Evolutionary conservation across 2,888 invertebrate species (phyloP), one percentile per base, ranked within the genome.

Genomic region (Callyntrura guangdongensis): DNA sequence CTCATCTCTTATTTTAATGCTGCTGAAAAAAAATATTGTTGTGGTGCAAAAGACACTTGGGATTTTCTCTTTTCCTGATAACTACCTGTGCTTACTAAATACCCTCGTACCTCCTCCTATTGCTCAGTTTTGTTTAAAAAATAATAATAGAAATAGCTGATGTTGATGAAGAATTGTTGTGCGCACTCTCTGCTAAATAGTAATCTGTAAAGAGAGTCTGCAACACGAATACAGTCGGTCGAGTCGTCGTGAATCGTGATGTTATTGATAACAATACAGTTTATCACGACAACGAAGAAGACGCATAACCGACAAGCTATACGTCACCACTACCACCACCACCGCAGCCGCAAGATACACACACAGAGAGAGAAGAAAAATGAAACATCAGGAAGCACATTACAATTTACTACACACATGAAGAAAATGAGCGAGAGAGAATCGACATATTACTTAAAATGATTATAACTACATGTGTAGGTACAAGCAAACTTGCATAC

Each of bases 211-310:
- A 72, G 17, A 72, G n/a, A 72, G 67, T 72, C 27, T 67, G 11
- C 25, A 25, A 67, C 17, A 61, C 9, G 25, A 67, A 67, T 67
- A 27, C 20, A 36, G 69, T 6, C 27, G n/a, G 14, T n/a, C 2
- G 47, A 47, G 45, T 22, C 49, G 49, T 79, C 79, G 79, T 79
- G 79, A 79, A 56, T 79, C 79, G 79, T 79, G 79, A 79, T 45
- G 79, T 25, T 56, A 56, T 79, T 79, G 79, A 79, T 79, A 79
- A 79, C 56, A 56, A 11, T 25, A 56, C 56, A 79, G 56, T 79
- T 79, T 79, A 79, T 79, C 79, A 79, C 56, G 56, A 79, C 79
- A 8, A 79, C 77, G 22, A 6, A n/a, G n/a, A n/a, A n/a, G n/a
- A n/a, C 20, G 53, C 77, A 53, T 47, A 36, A 72, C 20, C 4